Conservation (phyloP, 2,797 vertebrate species). For the Eidolon dupreanum region DNA sequence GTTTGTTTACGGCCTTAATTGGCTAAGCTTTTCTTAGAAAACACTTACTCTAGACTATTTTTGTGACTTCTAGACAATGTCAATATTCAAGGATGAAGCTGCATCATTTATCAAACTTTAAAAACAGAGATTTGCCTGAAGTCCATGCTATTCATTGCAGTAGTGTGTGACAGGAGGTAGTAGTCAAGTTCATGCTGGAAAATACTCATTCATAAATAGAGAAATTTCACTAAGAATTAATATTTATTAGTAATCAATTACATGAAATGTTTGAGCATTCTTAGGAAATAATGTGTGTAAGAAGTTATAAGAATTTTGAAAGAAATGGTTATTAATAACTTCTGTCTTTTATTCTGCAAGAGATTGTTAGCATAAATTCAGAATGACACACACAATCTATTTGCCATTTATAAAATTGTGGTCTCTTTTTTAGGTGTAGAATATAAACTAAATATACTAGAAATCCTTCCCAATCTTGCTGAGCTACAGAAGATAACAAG, state of each 20-base stretch:
- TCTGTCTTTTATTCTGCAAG: not conserved
- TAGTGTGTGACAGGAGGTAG: not conserved
- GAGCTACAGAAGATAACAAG: not conserved
- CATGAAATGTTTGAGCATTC: not conserved
- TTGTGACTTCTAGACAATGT: not conserved
- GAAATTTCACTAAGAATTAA: not conserved
- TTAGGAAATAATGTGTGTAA: not conserved
- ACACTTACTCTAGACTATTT: not conserved
- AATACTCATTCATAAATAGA: not conserved
- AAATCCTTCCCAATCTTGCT: not conserved
- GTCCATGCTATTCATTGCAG: not conserved
- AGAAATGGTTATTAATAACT: not conserved
- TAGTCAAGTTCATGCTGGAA: not conserved
- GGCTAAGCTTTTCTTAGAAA: not conserved
- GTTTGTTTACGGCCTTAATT: not conserved
- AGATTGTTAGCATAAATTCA: not conserved
- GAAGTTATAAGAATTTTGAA: not conserved
- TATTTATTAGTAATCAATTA: not conserved
- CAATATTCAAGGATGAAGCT: not conserved
- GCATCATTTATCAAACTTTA: not conserved
- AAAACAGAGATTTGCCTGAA: not conserved
- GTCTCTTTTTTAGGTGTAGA: not conserved
- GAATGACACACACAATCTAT: not conserved
- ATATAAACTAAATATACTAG: not conserved
- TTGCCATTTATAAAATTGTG: not conserved